Percentiles rank a stretch among this genome's conserved stretches.
Conservation (phyloP, 2,113 vertebrate genomes). For the Chascanopsetta lugubris region DNA sequence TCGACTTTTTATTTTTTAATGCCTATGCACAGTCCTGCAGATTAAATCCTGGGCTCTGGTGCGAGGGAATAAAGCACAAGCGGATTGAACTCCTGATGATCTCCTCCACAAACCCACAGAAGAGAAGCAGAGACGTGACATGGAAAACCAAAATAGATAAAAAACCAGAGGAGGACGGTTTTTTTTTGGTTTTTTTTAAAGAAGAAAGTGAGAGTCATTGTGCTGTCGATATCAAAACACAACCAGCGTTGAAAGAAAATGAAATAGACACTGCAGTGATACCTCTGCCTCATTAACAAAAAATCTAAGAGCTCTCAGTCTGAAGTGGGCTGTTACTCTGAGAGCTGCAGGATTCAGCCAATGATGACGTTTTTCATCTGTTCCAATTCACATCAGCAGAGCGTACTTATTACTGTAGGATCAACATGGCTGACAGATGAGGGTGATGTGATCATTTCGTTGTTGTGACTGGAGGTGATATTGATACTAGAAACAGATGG, state of each 20-base stretch:
- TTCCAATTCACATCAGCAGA: conserved; percentile 32
- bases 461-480: conserved; percentile 30
- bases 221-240: conserved; percentile 33
- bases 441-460: conserved; percentile 36
- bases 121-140: conserved; percentile 7
- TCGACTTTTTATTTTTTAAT: no score
- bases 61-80: not conserved
- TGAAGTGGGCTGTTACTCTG: conserved; percentile 37
- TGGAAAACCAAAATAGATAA: conserved; percentile 24
- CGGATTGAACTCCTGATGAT: conserved; percentile 10
- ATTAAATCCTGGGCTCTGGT: not conserved
- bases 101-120: conserved; percentile 38
- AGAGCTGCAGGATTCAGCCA: conserved; percentile 44
- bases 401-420: conserved; percentile 31
- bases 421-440: conserved; percentile 57
- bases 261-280: not conserved
- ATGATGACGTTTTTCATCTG: conserved; percentile 32
- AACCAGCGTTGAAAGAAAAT: conserved; percentile 15
- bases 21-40: not conserved
- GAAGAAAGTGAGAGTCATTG: conserved; percentile 23
- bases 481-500: conserved; percentile 21
- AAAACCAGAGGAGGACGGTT: conserved; percentile 26
- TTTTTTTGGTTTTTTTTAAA: no score
- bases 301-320: conserved; percentile 37
- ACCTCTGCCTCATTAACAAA: conserved; percentile 16